phyloP scores from a whole-genome alignment of 2,888 invertebrate genomes.

The Acrocyrtus sp. region DNA sequence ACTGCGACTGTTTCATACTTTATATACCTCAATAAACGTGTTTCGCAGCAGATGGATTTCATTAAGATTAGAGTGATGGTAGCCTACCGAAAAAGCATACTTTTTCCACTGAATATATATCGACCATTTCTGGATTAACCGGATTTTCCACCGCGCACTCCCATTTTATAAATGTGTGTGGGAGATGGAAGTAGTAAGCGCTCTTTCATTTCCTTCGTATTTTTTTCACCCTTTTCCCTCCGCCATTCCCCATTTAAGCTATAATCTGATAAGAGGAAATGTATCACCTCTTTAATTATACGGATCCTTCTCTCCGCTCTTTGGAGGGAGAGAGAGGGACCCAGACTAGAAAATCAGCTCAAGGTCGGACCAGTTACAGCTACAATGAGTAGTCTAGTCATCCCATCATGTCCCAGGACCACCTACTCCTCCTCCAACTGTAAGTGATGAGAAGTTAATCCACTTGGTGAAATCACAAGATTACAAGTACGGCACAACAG shows the following conservation, averaged over 20 bases:
- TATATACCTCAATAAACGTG: too few species aligned
- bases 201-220: too few species aligned
- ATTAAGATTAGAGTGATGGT: constrained; percentile 22
- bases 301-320: constrained; percentile 15
- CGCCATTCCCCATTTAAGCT: neutral
- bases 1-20: too few species aligned
- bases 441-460: constrained; percentile 50
- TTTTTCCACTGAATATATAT: too few species aligned
- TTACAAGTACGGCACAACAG: constrained; percentile 9
- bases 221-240: too few species aligned
- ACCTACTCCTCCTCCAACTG: too few species aligned
- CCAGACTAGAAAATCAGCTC: neutral
- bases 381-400: neutral
- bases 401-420: neutral
- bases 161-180: too few species aligned
- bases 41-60: constrained; percentile 17
- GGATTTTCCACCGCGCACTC: neutral
- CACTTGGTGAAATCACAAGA: constrained; percentile 43
- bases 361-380: constrained; percentile 13
- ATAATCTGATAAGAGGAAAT: constrained; percentile 36
- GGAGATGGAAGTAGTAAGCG: too few species aligned
- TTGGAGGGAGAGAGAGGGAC: neutral
- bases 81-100: neutral
- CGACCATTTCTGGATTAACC: neutral
- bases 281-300: constrained; percentile 48